Percentiles rank a stretch among this genome's conserved stretches.
Conservation (phyloP, 2,888 invertebrate genomes). For the Sarcophaga rosellei region DNA sequence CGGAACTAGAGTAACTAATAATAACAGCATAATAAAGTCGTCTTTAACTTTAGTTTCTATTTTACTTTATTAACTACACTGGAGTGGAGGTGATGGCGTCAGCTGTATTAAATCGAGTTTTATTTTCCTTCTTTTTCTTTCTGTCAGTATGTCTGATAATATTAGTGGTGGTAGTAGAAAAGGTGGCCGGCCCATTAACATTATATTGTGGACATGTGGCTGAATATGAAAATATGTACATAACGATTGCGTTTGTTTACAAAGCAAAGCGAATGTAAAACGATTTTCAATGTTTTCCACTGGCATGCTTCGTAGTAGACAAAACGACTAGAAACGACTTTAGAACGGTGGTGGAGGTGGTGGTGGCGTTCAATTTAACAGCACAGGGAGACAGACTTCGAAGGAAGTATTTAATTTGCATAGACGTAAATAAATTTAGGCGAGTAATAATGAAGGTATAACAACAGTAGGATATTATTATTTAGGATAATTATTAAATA, state of each 20-base stretch:
- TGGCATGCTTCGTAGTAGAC: conserved; percentile 48
- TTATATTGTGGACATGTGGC: conserved; percentile 41
- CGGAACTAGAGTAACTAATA: not conserved
- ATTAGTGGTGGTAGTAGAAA: conserved; percentile 32
- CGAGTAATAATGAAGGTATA: not conserved
- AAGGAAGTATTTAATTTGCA: conserved; percentile 18
- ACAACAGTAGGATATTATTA: conserved; percentile 15
- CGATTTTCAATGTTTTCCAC: conserved; percentile 44
- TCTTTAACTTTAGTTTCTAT: conserved; percentile 20
- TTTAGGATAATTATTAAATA: not conserved
- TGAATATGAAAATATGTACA: conserved; percentile 45
- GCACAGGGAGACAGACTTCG: conserved; percentile 8
- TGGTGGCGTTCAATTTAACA: not conserved
- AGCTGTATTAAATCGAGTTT: conserved; percentile 49
- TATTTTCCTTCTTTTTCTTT: not conserved
- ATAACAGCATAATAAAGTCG: not conserved
- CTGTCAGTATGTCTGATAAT: conserved; percentile 22
- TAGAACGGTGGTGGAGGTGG: conserved; percentile 2
- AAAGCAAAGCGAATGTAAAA: conserved; percentile 40
- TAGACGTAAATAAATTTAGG: not conserved
- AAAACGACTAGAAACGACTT: conserved; percentile 46
- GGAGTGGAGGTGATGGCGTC: conserved; percentile 58
- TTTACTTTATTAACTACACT: conserved; percentile 17
- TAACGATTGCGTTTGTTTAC: conserved; percentile 37
- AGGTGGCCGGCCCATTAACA: conserved; percentile 34